phyloP scores from a whole-genome alignment of 2,888 invertebrate species.

The Phengaris alcon region DNA sequence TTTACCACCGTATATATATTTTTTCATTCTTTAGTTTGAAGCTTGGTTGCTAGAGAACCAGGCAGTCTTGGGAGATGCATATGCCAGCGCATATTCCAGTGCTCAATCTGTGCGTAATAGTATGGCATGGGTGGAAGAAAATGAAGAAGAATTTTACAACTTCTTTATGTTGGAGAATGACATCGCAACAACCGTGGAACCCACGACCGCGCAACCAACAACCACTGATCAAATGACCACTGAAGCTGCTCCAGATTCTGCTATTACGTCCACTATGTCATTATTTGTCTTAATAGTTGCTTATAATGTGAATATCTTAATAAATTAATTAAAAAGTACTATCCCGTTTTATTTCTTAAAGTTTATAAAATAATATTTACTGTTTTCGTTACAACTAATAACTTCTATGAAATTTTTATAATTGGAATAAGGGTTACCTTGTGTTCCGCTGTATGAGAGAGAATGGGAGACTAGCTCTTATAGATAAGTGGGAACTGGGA shows the following conservation, averaged over 20 bases:
- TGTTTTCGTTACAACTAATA: too few relatives aligned
- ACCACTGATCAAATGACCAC: conserved; percentile 37
- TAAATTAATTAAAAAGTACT: conserved; percentile 41
- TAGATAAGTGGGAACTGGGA: too few relatives aligned
- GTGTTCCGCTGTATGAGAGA: too few relatives aligned
- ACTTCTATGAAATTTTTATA: too few relatives aligned
- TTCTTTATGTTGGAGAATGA: conserved; percentile 50
- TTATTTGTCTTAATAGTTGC: conserved; percentile 46
- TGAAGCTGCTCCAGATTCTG: conserved; percentile 49
- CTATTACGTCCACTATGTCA: conserved; percentile 51
- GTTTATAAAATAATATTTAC: too few relatives aligned
- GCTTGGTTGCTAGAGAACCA: conserved; percentile 51
- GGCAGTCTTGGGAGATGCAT: conserved; percentile 43
- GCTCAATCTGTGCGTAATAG: conserved; percentile 47
- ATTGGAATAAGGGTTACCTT: too few relatives aligned
- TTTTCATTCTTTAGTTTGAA: conserved; percentile 53
- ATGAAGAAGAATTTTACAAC: conserved; percentile 47
- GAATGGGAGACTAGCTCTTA: too few relatives aligned
- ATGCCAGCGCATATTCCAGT: conserved; percentile 41
- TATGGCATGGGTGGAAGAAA: conserved; percentile 48
- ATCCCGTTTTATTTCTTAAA: background rate
- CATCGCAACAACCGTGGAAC: conserved; percentile 38
- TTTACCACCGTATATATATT: background rate
- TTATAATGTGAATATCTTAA: conserved; percentile 46
- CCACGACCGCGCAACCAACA: conserved; percentile 35